Evolutionary conservation across 2,113 vertebrate genomes (phyloP), one percentile per base, ranked within the genome.

Genomic region (Platichthys stellatus): DNA sequence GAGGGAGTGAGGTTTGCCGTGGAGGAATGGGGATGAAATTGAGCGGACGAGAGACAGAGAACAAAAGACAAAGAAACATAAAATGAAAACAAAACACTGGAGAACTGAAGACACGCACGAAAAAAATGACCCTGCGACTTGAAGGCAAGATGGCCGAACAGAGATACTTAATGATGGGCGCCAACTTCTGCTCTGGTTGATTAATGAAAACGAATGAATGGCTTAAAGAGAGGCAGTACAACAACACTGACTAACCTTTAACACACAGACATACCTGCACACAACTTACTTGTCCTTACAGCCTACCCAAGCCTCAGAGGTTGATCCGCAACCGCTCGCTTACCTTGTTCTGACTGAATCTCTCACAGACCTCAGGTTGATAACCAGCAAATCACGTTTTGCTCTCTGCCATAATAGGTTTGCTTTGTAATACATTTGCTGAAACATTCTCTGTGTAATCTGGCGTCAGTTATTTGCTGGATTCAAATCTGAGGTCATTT

Each of bases 41-140:
- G 92, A 94, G 92, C 86, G 89, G 96, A 95, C 92, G 82, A 96
- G 93, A 96, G 94, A 95, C 92, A 94, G 94, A 90, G 92, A 96
- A 95, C 90, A 80, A 91, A 95, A 95, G 93, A 93, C 78, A 95
- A 93, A 91, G 72, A 91, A 91, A 93, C 87, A 91, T 83, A 87
- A 92, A 93, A 92, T 93, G 88, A 93, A 93, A 93, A 88, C 78
- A 85, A 92, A 92, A 91, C 86, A 90, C 86, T 87, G 85, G 76
- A 80, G 81, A 89, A 89, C 86, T 47, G 72, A 92, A 86, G 82
- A 51, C 59, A 73, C 35, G 77, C 69, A 81, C 51, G 81, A 88
- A 76, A 83, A 83, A 85, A 84, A 89, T 75, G 87, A 83, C 47
- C 63, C 66, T 67, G 38, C 23, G 66, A 68, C 76, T 79, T 83